These are phyloP conservation scores for Nothobranchius kuhntae DNA, from an alignment of 2,113 vertebrate genomes.

Conservation along the genomic window DNA sequence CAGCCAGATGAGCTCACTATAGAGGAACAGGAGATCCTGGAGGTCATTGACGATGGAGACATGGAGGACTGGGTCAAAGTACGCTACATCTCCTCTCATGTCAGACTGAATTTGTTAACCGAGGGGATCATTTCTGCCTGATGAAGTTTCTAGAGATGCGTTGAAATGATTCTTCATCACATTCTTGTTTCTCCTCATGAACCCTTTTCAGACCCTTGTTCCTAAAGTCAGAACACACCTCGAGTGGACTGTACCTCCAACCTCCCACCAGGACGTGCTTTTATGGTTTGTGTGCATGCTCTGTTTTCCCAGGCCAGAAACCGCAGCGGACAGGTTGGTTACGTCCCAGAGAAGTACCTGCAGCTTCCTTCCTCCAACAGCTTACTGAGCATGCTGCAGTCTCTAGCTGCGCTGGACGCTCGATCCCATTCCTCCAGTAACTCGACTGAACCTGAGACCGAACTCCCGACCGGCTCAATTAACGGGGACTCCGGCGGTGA, in stretches of 20 bases:
- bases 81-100: background rate
- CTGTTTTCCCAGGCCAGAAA: conserved; percentile 85
- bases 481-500: conserved; percentile 85
- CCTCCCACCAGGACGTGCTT: background rate
- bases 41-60: conserved; percentile 98
- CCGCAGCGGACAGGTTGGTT: conserved; percentile 91
- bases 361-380: conserved; percentile 96
- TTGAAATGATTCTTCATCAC: too few relatives aligned
- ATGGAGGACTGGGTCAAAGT: conserved; percentile 99
- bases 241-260: too few relatives aligned
- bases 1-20: conserved; percentile 97
- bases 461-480: conserved; percentile 83
- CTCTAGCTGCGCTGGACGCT: conserved; percentile 88
- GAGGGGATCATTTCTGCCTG: too few relatives aligned
- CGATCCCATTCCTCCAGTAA: conserved; percentile 95
- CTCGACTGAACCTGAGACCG: conserved; percentile 86
- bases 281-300: too few relatives aligned
- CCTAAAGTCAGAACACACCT: too few relatives aligned
- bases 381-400: conserved; percentile 95
- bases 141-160: background rate
- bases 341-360: conserved; percentile 97
- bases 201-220: too few relatives aligned
- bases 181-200: too few relatives aligned
- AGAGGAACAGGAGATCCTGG: conserved; percentile 94
- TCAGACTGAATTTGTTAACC: background rate